A percentile compares a stretch with the other conserved stretches of the same genome.
phyloP scores from a whole-genome alignment of 1,140 invertebrate species.

The Drosophila micromelanica region DNA sequence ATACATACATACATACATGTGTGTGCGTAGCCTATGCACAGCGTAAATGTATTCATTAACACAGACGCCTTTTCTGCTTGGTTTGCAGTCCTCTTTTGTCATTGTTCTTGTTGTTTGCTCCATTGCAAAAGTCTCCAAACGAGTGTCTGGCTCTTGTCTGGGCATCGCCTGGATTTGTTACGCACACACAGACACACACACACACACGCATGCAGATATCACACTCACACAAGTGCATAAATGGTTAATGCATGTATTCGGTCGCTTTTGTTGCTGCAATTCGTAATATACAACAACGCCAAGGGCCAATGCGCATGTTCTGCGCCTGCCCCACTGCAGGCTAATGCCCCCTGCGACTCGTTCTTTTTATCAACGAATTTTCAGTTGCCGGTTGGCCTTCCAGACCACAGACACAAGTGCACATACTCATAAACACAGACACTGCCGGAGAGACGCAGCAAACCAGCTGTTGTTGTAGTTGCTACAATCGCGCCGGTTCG shows the following conservation, averaged over 20 bases:
- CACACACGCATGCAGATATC: not conserved
- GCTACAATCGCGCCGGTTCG: constrained; percentile 55
- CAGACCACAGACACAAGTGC: constrained; percentile 32
- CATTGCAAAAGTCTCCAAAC: constrained; percentile 36
- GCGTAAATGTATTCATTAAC: constrained; percentile 6
- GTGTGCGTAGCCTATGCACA: not conserved
- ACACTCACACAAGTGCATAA: not conserved
- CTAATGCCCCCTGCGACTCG: constrained; percentile 3
- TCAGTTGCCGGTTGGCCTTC: constrained; percentile 37
- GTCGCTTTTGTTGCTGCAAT: constrained; percentile 24
- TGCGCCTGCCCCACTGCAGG: constrained; percentile 16
- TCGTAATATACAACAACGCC: not conserved
- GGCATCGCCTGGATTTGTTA: constrained; percentile 1
- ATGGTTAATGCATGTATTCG: no score
- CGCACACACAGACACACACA: constrained; percentile 2
- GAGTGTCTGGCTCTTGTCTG: constrained; percentile 34
- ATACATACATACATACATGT: not conserved
- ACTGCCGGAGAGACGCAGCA: constrained; percentile 26
- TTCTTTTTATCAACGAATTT: constrained; percentile 20
- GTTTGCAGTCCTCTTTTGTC: not conserved
- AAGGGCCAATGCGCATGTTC: constrained; percentile 30
- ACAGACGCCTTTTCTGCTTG: constrained; percentile 2
- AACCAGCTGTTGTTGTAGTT: constrained; percentile 80
- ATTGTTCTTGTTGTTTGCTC: not conserved
- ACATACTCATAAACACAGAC: not conserved